Conservation (phyloP, 1,140 invertebrate species). For the Dreissena rostriformis region DNA sequence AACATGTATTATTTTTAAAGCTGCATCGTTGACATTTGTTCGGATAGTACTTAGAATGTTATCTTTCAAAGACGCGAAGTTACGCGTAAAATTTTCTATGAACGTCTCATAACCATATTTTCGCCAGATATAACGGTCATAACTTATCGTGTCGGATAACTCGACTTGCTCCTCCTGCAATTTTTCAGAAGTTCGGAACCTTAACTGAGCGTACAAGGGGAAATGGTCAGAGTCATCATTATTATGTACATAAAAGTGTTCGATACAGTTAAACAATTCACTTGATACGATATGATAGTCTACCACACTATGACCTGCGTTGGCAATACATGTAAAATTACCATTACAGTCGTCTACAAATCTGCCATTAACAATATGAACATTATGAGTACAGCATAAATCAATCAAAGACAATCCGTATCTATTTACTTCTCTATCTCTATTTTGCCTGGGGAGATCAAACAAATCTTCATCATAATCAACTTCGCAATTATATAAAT, state of each 20-base stretch:
- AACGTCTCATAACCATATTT: too few relatives aligned
- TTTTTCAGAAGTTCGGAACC: too few relatives aligned
- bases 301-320: neutral
- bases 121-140: too few relatives aligned
- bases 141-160: too few relatives aligned
- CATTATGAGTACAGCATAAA: neutral
- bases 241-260: neutral
- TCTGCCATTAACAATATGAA: neutral
- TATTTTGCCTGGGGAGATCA: neutral
- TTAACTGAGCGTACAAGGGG: neutral
- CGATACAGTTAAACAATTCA: slow-evolving; percentile 8
- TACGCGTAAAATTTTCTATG: too few relatives aligned
- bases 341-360: neutral
- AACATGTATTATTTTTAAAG: too few relatives aligned
- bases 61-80: too few relatives aligned
- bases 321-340: neutral
- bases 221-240: neutral
- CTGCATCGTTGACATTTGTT: too few relatives aligned
- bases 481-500: neutral
- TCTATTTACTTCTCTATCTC: neutral
- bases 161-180: too few relatives aligned
- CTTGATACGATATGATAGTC: neutral
- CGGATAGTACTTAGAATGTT: too few relatives aligned
- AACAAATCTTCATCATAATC: neutral
- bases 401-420: neutral